Percentiles rank a stretch among this genome's conserved stretches.
Conservation (phyloP, 2,888 invertebrate genomes). For the Trissolcus brochymenae region DNA sequence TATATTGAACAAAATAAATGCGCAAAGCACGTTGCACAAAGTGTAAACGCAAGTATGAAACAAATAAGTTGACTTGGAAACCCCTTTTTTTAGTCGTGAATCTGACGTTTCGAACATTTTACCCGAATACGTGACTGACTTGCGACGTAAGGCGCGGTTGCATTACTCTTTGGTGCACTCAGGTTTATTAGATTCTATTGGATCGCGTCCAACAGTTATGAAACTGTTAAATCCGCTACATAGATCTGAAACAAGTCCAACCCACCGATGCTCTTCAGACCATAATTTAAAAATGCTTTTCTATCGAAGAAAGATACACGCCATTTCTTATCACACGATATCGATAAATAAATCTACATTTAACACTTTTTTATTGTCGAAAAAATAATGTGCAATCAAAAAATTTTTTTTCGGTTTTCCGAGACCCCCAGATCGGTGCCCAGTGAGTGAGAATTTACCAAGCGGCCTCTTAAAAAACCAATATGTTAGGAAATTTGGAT, state of each 20-base stretch:
- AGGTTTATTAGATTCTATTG: conserved; percentile 64
- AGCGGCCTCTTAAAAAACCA: too few relatives aligned
- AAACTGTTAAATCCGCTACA: conserved; percentile 59
- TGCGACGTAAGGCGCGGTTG: conserved; percentile 53
- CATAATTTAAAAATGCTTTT: conserved; percentile 40
- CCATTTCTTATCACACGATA: conserved; percentile 24
- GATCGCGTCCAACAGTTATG: conserved; percentile 60
- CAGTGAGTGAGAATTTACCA: too few relatives aligned
- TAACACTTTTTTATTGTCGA: too few relatives aligned
- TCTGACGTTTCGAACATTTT: conserved; percentile 45
- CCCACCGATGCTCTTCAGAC: conserved; percentile 11
- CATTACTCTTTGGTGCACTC: conserved; percentile 60
- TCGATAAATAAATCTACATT: not conserved
- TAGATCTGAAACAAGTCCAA: conserved; percentile 40
- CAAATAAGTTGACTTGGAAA: conserved; percentile 54
- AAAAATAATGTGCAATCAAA: too few relatives aligned
- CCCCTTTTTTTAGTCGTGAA: conserved; percentile 47
- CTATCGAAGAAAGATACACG: conserved; percentile 40
- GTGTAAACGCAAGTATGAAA: conserved; percentile 4
- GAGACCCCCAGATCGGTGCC: too few relatives aligned
- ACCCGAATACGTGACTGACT: conserved; percentile 53
- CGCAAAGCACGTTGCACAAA: too few relatives aligned
- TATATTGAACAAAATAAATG: too few relatives aligned
- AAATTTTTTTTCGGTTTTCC: too few relatives aligned
- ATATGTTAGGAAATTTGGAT: too few relatives aligned